These are phyloP conservation scores for Sesamia inferens DNA, from an alignment of 2,888 invertebrate genomes.

Conservation along the genomic window DNA sequence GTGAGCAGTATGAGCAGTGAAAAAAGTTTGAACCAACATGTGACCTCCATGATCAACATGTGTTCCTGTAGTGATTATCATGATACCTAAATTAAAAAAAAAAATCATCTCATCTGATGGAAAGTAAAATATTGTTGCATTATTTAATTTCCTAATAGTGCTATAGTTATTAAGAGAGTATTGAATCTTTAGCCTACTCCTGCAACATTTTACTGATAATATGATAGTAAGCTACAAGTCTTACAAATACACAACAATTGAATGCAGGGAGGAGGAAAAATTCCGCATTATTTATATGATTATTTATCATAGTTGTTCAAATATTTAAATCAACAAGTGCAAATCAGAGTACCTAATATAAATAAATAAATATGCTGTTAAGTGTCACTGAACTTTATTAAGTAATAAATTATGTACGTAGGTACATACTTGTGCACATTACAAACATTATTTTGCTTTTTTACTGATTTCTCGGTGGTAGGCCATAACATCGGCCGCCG, in stretches of 20 bases:
- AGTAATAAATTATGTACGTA: neutral
- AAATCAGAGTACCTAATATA: neutral
- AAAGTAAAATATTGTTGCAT: too few species aligned
- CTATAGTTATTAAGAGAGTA: neutral
- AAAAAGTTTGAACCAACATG: neutral
- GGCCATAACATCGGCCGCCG: too few species aligned
- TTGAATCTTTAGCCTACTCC: neutral
- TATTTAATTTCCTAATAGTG: too few species aligned
- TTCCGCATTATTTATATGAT: slow-evolving; percentile 1
- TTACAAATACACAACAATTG: neutral
- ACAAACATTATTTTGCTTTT: neutral
- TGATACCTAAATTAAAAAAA: too few species aligned
- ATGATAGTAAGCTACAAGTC: neutral
- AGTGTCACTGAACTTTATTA: neutral
- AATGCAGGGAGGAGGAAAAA: neutral
- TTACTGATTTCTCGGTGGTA: too few species aligned
- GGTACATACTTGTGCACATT: neutral
- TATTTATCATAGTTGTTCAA: slow-evolving; percentile 7
- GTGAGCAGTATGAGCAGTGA: neutral
- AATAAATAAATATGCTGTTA: neutral
- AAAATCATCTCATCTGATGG: too few species aligned
- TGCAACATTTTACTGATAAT: neutral
- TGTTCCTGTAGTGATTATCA: too few species aligned
- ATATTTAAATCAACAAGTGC: slow-evolving; percentile 17
- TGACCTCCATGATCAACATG: too few species aligned